Evolutionary conservation across 2,888 invertebrate species (phyloP).

Genomic region (Marronus borbonicus): DNA sequence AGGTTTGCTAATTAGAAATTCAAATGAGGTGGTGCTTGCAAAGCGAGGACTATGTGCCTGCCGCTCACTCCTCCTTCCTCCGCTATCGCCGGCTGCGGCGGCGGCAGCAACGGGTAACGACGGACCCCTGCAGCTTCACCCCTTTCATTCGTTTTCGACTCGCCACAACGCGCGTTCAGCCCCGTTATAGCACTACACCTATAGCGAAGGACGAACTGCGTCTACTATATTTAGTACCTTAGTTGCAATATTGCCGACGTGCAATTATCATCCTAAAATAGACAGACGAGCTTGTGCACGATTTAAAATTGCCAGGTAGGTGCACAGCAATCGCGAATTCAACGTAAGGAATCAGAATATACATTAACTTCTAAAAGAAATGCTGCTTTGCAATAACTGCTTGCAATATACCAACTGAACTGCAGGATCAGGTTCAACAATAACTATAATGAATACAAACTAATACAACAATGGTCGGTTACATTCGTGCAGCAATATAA

Average conservation of each 20-base stretch:
- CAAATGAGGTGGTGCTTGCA: constrained; percentile 88
- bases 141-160: constrained; percentile 57
- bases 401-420: too few species aligned
- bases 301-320: constrained; percentile 49
- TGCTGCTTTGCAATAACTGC: too few species aligned
- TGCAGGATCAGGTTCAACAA: too few species aligned
- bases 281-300: constrained; percentile 43
- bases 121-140: constrained; percentile 61
- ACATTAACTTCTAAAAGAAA: too few species aligned
- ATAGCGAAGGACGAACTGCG: neutral
- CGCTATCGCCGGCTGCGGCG: constrained; percentile 47
- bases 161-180: constrained; percentile 46
- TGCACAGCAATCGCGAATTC: too few species aligned
- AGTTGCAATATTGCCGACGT: constrained; percentile 37
- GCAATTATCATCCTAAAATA: constrained; percentile 19
- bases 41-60: constrained; percentile 69
- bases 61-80: constrained; percentile 56
- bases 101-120: constrained; percentile 14
- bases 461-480: too few species aligned
- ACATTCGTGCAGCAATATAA: too few species aligned
- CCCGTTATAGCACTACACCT: constrained; percentile 15
- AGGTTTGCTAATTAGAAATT: constrained; percentile 94
- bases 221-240: constrained; percentile 36
- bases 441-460: too few species aligned
- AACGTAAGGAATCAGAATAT: too few species aligned